phyloP scores from a whole-genome alignment of 92 coral and sea anemone species.

The Chrysogorgia sp. region DNA sequence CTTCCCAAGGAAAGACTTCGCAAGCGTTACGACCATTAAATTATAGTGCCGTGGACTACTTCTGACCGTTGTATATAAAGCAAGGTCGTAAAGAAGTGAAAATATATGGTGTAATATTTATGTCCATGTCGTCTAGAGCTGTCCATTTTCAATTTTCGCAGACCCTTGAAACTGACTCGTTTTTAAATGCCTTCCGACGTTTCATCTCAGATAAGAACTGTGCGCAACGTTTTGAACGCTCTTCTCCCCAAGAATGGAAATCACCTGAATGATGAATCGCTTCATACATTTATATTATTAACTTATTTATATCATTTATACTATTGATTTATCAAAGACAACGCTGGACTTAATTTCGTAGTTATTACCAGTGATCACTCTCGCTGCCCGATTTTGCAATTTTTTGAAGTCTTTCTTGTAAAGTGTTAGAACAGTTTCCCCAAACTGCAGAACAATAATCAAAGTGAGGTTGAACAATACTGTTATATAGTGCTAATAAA shows the following conservation, averaged over 20 bases:
- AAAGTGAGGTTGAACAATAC: too few species aligned
- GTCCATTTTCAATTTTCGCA: conserved; percentile 9
- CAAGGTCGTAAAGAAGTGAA: conserved; percentile 3
- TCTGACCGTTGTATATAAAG: conserved; percentile 9
- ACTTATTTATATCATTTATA: too few species aligned
- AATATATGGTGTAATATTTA: conserved; percentile 7
- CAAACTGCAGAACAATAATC: too few species aligned
- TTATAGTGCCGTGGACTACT: conserved; percentile 17
- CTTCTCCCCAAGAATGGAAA: conserved; percentile 34
- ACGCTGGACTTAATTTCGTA: too few species aligned
- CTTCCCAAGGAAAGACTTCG: conserved; percentile 8
- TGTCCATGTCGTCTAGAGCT: conserved; percentile 7
- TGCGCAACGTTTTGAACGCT: conserved; percentile 49
- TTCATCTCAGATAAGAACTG: conserved; percentile 48
- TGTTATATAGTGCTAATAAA: too few species aligned
- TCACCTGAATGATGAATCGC: conserved; percentile 49
- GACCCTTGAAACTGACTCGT: conserved; percentile 25
- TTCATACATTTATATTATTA: conserved; percentile 31
- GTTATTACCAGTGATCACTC: too few species aligned
- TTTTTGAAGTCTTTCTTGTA: too few species aligned
- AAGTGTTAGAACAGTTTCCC: too few species aligned
- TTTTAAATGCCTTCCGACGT: conserved; percentile 43
- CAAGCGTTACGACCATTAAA: conserved; percentile 5
- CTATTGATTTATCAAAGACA: too few species aligned
- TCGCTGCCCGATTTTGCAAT: too few species aligned